Percentiles rank a stretch among this genome's conserved stretches.
phyloP scores from a whole-genome alignment of 2,888 invertebrate genomes.

The Scaptomyza tumidula region DNA sequence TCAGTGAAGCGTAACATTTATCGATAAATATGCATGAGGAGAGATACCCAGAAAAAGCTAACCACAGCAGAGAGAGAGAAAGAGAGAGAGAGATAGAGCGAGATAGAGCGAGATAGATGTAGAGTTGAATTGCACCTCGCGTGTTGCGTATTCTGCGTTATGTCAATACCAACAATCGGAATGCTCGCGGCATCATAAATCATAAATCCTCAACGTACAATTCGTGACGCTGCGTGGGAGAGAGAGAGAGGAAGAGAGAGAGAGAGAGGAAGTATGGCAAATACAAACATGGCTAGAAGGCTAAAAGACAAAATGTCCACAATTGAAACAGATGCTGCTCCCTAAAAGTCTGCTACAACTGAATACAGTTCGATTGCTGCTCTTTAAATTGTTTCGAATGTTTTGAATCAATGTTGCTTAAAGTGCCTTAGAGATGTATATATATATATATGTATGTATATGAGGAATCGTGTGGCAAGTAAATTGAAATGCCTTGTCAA shows the following conservation, averaged over 20 bases:
- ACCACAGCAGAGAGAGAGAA: neutral
- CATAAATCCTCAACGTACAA: constrained; percentile 34
- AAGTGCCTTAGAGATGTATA: too few species aligned
- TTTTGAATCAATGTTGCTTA: too few species aligned
- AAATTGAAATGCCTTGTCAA: neutral
- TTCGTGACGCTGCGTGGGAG: neutral
- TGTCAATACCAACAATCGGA: constrained; percentile 48
- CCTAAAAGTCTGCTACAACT: constrained; percentile 36
- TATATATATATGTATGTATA: too few species aligned
- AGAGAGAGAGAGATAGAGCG: neutral
- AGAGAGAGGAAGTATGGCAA: neutral
- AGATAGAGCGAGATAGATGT: neutral
- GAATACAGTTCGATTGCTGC: neutral
- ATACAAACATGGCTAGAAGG: too few species aligned
- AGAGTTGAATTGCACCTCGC: neutral
- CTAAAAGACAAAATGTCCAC: neutral
- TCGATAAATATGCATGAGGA: constrained; percentile 37
- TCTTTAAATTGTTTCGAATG: neutral
- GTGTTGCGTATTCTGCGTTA: constrained; percentile 26
- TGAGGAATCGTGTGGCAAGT: neutral
- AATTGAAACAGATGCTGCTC: constrained; percentile 42
- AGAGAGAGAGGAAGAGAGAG: neutral
- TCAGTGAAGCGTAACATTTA: constrained; percentile 30
- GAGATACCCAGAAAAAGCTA: neutral
- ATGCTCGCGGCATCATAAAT: constrained; percentile 40